A percentile compares a stretch with the other conserved stretches of the same genome.
Conservation (phyloP, 2,113 vertebrate genomes). For the Pteruthius melanotis region DNA sequence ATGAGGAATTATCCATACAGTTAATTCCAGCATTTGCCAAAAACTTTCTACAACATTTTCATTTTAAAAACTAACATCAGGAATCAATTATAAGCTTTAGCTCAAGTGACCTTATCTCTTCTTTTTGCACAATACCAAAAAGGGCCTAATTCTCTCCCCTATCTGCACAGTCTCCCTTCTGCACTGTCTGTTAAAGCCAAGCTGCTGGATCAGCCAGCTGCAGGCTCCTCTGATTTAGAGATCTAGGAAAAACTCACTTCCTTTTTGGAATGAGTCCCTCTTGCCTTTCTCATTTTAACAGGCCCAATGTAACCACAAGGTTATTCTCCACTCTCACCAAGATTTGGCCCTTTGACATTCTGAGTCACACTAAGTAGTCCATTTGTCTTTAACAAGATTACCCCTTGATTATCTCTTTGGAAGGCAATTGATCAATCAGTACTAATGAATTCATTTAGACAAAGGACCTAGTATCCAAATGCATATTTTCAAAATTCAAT, state of each 20-base stretch:
- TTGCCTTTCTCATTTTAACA: slow-evolving; percentile 1
- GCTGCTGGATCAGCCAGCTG: not conserved
- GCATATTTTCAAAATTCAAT: slow-evolving; percentile 2
- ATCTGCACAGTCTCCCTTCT: not conserved
- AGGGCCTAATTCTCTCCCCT: not conserved
- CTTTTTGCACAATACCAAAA: not conserved
- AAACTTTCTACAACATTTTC: not conserved
- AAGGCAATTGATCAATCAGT: slow-evolving; percentile 32
- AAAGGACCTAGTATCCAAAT: not conserved
- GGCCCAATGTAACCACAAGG: not conserved
- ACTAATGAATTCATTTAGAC: slow-evolving; percentile 28
- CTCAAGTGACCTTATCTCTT: not conserved
- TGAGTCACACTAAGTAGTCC: slow-evolving; percentile 17
- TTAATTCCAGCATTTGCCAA: not conserved
- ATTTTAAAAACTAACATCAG: not conserved
- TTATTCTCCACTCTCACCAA: not conserved
- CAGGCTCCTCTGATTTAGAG: not conserved
- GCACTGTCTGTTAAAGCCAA: not conserved
- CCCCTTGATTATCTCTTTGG: slow-evolving; percentile 23
- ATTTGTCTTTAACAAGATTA: slow-evolving; percentile 37
- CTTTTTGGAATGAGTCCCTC: slow-evolving; percentile 4
- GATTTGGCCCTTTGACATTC: not conserved
- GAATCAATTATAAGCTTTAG: not conserved
- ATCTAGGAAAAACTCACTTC: not conserved
- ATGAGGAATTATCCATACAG: not conserved